These are phyloP conservation scores for Petrophora chlorosata DNA, from an alignment of 2,888 invertebrate genomes.

Conservation along the genomic window DNA sequence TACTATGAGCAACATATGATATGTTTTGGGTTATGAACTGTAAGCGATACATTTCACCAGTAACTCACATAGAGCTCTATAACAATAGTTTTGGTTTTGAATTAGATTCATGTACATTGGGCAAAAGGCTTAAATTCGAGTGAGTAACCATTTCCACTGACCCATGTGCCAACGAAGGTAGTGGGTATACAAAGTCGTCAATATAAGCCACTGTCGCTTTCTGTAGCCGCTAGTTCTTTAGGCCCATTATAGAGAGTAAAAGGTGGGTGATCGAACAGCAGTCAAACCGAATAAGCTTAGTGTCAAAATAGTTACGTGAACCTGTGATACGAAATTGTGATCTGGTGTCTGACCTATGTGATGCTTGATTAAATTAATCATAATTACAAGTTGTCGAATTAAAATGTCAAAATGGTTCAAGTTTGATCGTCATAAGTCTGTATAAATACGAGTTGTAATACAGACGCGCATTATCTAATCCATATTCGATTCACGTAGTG, in stretches of 20 bases:
- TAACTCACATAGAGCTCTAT: constrained; percentile 42
- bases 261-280: constrained; percentile 73
- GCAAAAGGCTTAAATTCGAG: constrained; percentile 58
- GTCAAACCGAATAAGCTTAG: constrained; percentile 39
- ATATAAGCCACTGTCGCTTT: constrained; percentile 81
- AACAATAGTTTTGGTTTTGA: constrained; percentile 16
- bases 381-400: constrained; percentile 16
- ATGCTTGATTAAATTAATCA: constrained; percentile 17
- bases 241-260: constrained; percentile 72
- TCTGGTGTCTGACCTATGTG: constrained; percentile 31
- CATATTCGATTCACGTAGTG: constrained; percentile 55
- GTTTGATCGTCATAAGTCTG: constrained; percentile 8
- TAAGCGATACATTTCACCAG: constrained; percentile 50
- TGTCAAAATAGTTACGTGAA: constrained; percentile 54
- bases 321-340: constrained; percentile 45
- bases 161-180: constrained; percentile 64
- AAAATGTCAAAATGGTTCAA: constrained; percentile 6
- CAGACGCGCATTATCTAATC: constrained; percentile 19
- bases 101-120: constrained; percentile 37
- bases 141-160: constrained; percentile 45
- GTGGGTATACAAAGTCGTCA: constrained; percentile 70
- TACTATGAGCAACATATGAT: constrained; percentile 46
- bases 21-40: constrained; percentile 48
- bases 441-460: constrained; percentile 21
- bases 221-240: constrained; percentile 74